These are phyloP conservation scores for Cyrtodaria siliqua DNA, from an alignment of 2,888 invertebrate species.

Conservation along the genomic window DNA sequence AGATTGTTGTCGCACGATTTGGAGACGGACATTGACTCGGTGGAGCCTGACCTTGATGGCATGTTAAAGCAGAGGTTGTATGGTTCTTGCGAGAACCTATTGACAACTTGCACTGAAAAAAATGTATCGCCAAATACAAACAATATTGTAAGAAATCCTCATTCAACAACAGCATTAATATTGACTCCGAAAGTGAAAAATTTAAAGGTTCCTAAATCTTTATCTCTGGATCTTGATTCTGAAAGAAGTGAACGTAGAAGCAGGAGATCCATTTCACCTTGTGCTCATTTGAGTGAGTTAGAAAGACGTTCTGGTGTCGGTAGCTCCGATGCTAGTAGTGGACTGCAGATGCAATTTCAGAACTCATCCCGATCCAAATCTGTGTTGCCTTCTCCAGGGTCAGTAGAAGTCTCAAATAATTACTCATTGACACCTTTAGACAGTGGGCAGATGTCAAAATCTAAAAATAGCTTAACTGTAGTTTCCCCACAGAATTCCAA, in stretches of 20 bases:
- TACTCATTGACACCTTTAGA: no score
- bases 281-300: slow-evolving; percentile 48
- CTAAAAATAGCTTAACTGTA: no score
- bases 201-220: slow-evolving; percentile 25
- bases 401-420: no score
- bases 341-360: neutral
- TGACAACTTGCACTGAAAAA: no score
- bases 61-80: slow-evolving; percentile 19
- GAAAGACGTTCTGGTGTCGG: slow-evolving; percentile 14
- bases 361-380: no score
- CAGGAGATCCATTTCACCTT: slow-evolving; percentile 53
- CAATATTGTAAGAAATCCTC: neutral
- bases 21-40: slow-evolving; percentile 63
- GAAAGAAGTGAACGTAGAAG: neutral
- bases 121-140: no score
- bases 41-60: slow-evolving; percentile 47
- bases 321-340: neutral
- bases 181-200: slow-evolving; percentile 22
- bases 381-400: no score
- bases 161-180: neutral
- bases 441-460: no score
- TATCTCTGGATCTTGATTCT: slow-evolving; percentile 32
- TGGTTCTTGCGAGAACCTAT: no score
- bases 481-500: no score
- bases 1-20: slow-evolving; percentile 55